Conservation (phyloP, 2,113 vertebrate species). For the Oreamnos americanus region DNA sequence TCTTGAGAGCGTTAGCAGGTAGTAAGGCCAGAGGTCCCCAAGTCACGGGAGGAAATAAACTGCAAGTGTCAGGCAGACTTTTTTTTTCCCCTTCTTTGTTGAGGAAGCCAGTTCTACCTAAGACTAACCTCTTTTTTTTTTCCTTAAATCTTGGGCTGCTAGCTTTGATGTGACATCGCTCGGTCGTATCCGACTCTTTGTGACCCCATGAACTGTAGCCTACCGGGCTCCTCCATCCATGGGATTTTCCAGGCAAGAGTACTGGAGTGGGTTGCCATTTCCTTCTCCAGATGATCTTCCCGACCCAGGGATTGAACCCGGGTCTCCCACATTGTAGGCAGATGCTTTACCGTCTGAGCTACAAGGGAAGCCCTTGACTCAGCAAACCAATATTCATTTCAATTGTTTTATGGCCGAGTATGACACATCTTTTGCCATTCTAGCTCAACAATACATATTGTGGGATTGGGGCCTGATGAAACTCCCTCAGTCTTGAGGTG, state of each 20-base stretch:
- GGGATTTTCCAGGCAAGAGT: too few relatives aligned
- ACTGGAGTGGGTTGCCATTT: too few relatives aligned
- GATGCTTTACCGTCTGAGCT: too few relatives aligned
- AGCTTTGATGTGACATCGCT: too few relatives aligned
- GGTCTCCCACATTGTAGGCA: too few relatives aligned
- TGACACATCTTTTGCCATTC: neutral
- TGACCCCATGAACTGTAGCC: too few relatives aligned
- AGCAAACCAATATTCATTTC: neutral
- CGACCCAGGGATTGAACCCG: too few relatives aligned
- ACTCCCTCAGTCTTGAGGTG: neutral
- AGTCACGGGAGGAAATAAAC: neutral
- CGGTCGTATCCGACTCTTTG: too few relatives aligned
- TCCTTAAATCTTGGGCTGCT: neutral
- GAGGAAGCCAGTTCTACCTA: neutral
- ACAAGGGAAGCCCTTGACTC: neutral
- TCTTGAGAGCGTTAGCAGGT: constrained; percentile 16
- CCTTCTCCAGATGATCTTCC: too few relatives aligned
- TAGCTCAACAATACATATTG: neutral
- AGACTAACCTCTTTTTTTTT: neutral
- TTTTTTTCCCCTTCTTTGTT: neutral
- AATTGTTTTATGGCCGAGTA: neutral
- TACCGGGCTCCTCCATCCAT: too few relatives aligned
- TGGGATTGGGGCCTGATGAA: neutral
- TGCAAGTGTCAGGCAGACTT: neutral
- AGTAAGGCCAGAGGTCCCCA: neutral